phyloP scores from a whole-genome alignment of 37 sponge, comb jelly and placozoan genomes.

The Theonella swinhoei region DNA sequence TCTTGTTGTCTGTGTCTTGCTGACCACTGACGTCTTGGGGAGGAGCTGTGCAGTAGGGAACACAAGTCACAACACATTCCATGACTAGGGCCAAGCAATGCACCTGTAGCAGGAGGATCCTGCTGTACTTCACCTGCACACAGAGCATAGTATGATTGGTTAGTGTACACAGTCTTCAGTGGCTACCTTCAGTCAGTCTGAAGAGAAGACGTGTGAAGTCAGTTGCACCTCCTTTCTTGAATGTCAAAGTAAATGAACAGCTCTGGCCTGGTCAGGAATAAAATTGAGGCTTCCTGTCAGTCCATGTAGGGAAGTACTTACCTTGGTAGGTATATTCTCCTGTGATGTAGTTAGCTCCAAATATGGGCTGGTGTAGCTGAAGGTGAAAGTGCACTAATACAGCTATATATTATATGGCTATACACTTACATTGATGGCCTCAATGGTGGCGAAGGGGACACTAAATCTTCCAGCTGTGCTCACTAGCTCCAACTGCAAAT shows the following conservation, averaged over 20 bases:
- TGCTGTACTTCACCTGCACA: neutral
- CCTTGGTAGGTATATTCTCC: constrained; percentile 41
- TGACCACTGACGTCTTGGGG: neutral
- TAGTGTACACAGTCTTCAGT: too few relatives aligned
- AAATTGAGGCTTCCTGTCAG: too few relatives aligned
- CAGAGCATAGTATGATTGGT: too few relatives aligned
- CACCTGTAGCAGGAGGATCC: too few relatives aligned
- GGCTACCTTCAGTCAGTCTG: constrained; percentile 56
- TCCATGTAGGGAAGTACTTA: too few relatives aligned
- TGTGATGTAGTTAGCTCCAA: constrained; percentile 63
- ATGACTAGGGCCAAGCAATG: too few relatives aligned
- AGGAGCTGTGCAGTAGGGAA: neutral
- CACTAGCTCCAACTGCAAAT: neutral
- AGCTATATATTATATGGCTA: neutral
- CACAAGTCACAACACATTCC: too few relatives aligned
- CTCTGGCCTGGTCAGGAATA: neutral
- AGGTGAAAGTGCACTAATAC: neutral
- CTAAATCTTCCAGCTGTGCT: neutral
- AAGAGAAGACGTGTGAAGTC: constrained; percentile 67
- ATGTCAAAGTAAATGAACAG: constrained; percentile 27
- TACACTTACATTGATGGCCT: constrained; percentile 42
- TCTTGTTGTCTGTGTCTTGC: neutral
- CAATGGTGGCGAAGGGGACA: constrained; percentile 27
- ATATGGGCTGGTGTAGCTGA: constrained; percentile 72
- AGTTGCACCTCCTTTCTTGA: constrained; percentile 64